Evolutionary conservation across 2,797 vertebrate genomes (phyloP).

Genomic region (Lagodon rhomboides): DNA sequence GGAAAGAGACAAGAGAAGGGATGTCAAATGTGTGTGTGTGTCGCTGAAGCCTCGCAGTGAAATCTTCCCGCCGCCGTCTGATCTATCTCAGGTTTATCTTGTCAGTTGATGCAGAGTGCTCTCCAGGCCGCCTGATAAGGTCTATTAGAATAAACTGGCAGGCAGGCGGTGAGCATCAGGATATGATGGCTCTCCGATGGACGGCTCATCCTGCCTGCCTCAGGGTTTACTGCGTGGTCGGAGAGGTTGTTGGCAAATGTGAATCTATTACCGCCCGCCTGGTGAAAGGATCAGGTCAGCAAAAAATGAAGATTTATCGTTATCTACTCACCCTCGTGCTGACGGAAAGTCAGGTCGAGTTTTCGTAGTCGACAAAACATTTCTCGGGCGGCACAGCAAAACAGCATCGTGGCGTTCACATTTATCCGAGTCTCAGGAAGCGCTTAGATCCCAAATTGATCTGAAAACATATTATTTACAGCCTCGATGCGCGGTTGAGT

Average conservation of each 20-base stretch:
- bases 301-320: no score
- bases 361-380: no score
- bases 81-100: constrained; percentile 66
- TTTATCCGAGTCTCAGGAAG: no score
- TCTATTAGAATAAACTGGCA: constrained; percentile 50
- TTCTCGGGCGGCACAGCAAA: no score
- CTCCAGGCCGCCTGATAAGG: constrained; percentile 61
- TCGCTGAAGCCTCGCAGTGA: constrained; percentile 15
- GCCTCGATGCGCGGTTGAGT: no score
- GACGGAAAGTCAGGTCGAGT: no score
- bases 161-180: constrained; percentile 41
- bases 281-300: not conserved
- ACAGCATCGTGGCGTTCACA: no score
- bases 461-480: no score
- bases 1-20: not conserved
- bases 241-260: constrained; percentile 13
- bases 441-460: no score
- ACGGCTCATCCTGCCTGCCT: constrained; percentile 8
- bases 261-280: constrained; percentile 28
- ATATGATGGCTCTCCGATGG: constrained; percentile 26
- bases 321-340: no score
- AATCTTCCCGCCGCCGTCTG: constrained; percentile 35
- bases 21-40: not conserved
- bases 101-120: constrained; percentile 51
- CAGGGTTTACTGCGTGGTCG: constrained; percentile 20